Conservation (phyloP, 2,797 vertebrate genomes). For the Furcifer pardalis region DNA sequence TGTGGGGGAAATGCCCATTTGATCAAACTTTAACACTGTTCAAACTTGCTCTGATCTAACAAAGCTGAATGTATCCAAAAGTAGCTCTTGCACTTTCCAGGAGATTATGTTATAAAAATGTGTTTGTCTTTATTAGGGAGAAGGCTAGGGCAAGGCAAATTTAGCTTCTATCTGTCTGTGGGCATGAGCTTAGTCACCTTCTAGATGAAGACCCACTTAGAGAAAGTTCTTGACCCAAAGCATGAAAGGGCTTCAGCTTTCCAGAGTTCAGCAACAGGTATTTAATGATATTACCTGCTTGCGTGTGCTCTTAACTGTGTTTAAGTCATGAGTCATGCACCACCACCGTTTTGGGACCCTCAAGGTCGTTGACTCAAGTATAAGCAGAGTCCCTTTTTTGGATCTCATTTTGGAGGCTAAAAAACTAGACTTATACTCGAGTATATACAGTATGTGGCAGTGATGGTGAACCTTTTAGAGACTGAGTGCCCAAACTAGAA, state of each 20-base stretch:
- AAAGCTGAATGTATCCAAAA: neutral
- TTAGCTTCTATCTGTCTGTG: neutral
- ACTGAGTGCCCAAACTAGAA: too few species aligned
- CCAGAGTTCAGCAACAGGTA: neutral
- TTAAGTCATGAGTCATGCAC: neutral
- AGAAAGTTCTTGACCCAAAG: neutral
- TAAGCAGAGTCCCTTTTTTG: too few species aligned
- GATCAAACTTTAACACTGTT: too few species aligned
- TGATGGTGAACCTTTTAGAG: too few species aligned
- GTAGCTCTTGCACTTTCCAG: neutral
- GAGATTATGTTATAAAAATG: too few species aligned
- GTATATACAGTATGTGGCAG: too few species aligned
- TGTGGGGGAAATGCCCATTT: too few species aligned
- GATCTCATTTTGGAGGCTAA: too few species aligned
- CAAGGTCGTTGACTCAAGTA: too few species aligned
- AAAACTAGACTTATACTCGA: too few species aligned
- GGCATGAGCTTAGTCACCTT: neutral
- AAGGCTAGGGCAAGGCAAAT: neutral
- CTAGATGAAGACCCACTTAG: neutral
- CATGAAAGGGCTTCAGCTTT: neutral
- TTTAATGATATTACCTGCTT: neutral
- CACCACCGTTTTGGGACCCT: too few species aligned
- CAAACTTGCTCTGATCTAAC: neutral
- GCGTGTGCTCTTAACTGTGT: neutral
- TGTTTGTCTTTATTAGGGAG: neutral